Evolutionary conservation across 2,113 vertebrate species (phyloP).

Genomic region (Labrus mixtus): DNA sequence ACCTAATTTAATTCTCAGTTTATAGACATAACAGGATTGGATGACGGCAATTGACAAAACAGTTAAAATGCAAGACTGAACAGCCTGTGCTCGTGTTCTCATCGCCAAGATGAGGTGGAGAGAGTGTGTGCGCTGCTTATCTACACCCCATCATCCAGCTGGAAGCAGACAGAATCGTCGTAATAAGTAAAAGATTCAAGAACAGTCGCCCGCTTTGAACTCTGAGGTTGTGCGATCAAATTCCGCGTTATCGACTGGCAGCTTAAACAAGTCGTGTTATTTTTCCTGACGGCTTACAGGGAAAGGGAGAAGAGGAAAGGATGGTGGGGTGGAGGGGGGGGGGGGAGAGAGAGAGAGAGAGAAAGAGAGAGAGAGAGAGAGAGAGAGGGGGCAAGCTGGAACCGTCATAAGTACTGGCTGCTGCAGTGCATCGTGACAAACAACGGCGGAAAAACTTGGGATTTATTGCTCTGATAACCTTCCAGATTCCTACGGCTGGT

Average conservation of each 20-base stretch:
- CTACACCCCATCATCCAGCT: conserved; percentile 61
- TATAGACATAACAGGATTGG: conserved; percentile 70
- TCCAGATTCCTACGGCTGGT: conserved; percentile 78
- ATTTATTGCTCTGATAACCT: conserved; percentile 85
- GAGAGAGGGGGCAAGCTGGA: conserved; percentile 50
- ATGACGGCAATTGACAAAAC: conserved; percentile 69
- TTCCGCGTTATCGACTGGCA: conserved; percentile 69
- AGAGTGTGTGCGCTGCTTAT: conserved; percentile 42
- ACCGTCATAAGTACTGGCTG: conserved; percentile 68
- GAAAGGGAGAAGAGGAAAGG: conserved; percentile 17
- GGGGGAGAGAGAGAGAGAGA: too few species aligned
- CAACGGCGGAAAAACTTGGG: conserved; percentile 67
- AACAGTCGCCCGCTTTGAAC: conserved; percentile 73
- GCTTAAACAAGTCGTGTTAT: conserved; percentile 67
- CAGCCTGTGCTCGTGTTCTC: conserved; percentile 45
- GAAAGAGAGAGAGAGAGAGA: too few species aligned
- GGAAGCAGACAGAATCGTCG: conserved; percentile 56
- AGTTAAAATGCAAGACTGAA: conserved; percentile 70
- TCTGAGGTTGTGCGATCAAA: conserved; percentile 63
- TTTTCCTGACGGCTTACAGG: conserved; percentile 61
- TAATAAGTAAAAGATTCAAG: conserved; percentile 67
- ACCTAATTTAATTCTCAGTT: conserved; percentile 75
- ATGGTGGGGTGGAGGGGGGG: neutral
- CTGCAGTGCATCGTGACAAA: conserved; percentile 74
- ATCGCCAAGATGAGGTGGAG: conserved; percentile 52